A percentile compares a stretch with the other conserved stretches of the same genome.
Evolutionary conservation across 2,888 invertebrate genomes (phyloP).

Genomic region (Hypena proboscidalis): DNA sequence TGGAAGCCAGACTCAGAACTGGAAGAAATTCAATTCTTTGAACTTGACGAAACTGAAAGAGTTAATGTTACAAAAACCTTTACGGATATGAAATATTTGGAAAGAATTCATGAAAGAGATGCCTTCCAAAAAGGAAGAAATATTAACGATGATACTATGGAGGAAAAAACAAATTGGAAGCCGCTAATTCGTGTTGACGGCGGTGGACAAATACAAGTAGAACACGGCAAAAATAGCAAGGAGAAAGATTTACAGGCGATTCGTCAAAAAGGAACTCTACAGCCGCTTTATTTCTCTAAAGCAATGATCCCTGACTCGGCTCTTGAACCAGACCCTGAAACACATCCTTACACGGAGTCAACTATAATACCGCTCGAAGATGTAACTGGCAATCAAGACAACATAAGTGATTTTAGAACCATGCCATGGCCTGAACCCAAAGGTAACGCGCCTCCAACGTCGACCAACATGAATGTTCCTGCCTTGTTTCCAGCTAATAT

Average conservation of each 20-base stretch:
- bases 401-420: slow-evolving; percentile 90
- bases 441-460: slow-evolving; percentile 81
- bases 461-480: slow-evolving; percentile 63
- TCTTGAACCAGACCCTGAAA: slow-evolving; percentile 94
- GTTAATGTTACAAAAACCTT: slow-evolving; percentile 97
- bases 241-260: slow-evolving; percentile 95
- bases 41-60: slow-evolving; percentile 97
- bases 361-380: slow-evolving; percentile 95
- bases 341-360: slow-evolving; percentile 90
- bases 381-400: slow-evolving; percentile 92
- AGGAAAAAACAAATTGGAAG: slow-evolving; percentile 92
- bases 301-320: slow-evolving; percentile 94
- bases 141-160: slow-evolving; percentile 92
- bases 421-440: slow-evolving; percentile 95
- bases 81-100: slow-evolving; percentile 96
- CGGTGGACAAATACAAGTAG: slow-evolving; percentile 87
- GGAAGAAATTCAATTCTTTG: slow-evolving; percentile 94
- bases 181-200: slow-evolving; percentile 89
- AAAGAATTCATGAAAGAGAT: slow-evolving; percentile 93
- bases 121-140: slow-evolving; percentile 92
- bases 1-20: slow-evolving; percentile 93
- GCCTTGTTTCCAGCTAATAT: slow-evolving; percentile 78
- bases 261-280: slow-evolving; percentile 93
- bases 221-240: slow-evolving; percentile 91
- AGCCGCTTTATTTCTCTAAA: slow-evolving; percentile 92